Conservation (phyloP, 2,113 vertebrate genomes). For the Ia io region DNA sequence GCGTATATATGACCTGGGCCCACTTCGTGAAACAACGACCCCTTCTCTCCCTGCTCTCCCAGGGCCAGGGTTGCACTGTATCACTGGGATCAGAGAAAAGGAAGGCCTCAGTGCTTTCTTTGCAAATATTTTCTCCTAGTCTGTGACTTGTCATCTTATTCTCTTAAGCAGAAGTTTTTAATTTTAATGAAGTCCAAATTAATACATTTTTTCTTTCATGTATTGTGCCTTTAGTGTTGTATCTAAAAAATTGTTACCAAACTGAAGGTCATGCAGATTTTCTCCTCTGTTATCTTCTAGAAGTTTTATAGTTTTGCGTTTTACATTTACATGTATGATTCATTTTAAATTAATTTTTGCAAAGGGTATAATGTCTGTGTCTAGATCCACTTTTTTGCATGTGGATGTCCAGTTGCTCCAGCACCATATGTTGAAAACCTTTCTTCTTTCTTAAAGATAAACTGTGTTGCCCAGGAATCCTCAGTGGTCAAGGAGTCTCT, state of each 20-base stretch:
- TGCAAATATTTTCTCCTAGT: neutral
- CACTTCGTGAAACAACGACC: neutral
- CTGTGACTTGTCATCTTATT: neutral
- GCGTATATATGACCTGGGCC: neutral
- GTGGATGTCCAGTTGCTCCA: neutral
- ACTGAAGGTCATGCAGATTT: neutral
- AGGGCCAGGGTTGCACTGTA: fast-evolving
- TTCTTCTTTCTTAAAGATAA: neutral
- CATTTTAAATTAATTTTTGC: slow-evolving; percentile 31
- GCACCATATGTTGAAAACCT: neutral
- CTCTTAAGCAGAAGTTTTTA: neutral
- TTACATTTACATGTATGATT: neutral
- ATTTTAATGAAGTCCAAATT: neutral
- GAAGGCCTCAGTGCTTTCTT: neutral
- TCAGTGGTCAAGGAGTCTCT: neutral
- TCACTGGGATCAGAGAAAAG: neutral
- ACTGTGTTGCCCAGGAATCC: neutral
- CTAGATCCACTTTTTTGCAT: neutral
- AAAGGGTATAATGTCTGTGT: neutral
- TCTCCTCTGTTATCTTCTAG: neutral
- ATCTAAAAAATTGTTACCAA: neutral
- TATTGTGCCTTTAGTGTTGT: neutral
- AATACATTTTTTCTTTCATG: neutral
- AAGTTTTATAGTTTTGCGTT: neutral
- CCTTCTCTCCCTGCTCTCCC: neutral